Conservation (phyloP, 2,888 invertebrate species). For the Ormyrus pomaceus region DNA sequence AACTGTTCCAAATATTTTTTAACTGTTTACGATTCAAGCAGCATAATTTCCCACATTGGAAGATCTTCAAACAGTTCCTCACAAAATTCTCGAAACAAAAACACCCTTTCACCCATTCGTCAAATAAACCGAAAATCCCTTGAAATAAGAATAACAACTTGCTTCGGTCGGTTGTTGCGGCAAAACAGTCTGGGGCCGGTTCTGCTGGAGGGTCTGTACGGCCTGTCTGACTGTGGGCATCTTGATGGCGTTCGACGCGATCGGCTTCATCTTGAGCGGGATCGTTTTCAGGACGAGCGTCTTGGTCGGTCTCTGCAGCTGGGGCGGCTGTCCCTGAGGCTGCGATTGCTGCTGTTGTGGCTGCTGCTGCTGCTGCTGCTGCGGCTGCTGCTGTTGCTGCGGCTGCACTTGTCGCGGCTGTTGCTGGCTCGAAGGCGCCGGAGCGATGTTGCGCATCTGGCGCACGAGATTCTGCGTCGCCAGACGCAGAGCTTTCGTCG, state of each 20-base stretch:
- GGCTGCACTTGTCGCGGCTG: slow-evolving; percentile 55
- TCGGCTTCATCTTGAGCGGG: slow-evolving; percentile 72
- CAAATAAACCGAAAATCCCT: no score
- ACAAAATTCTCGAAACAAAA: no score
- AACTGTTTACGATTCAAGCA: no score
- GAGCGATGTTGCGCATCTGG: slow-evolving; percentile 68
- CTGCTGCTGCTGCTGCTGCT: slow-evolving; percentile 60
- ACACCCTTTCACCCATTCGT: no score
- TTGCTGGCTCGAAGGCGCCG: slow-evolving; percentile 63
- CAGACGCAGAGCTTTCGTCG: slow-evolving; percentile 68
- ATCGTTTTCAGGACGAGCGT: slow-evolving; percentile 72
- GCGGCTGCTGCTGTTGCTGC: slow-evolving; percentile 49
- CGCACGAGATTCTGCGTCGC: slow-evolving; percentile 69
- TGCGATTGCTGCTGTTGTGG: slow-evolving; percentile 55
- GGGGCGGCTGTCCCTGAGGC: slow-evolving; percentile 48
- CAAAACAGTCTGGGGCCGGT: slow-evolving; percentile 59
- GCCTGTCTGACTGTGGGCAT: slow-evolving; percentile 67
- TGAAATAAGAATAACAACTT: not conserved
- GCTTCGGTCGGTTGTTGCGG: slow-evolving; percentile 70
- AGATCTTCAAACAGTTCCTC: no score
- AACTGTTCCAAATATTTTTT: no score
- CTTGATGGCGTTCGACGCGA: slow-evolving; percentile 70
- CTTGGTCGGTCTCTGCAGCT: slow-evolving; percentile 68
- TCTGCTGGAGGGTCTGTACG: slow-evolving; percentile 53
- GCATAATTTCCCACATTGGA: no score